Evolutionary conservation across 1,140 invertebrate species (phyloP), one percentile per base, ranked within the genome.

Genomic region (Cherax destructor): DNA sequence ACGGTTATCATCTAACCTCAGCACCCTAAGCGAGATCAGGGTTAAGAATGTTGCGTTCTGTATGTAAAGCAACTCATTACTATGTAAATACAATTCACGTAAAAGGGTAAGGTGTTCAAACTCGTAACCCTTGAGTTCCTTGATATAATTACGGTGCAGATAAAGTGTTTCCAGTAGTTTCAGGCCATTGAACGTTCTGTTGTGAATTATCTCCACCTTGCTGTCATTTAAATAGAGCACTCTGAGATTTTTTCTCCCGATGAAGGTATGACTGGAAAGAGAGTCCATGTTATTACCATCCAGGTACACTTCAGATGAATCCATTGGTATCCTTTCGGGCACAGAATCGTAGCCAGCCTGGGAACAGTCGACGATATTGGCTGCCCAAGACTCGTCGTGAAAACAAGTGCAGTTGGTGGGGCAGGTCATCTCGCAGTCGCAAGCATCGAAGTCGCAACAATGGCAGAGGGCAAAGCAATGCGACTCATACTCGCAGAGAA

Each of bases 341-440:
- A 98, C 95, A 91, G 96, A 96, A 1, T 96, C 95, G 94, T 98
- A 97, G 81, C 96, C 96, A 52, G 96, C 96, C 77, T 95, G 95
- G 11, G 97, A 97, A 94, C 98, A 99, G 94, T 98, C 98, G 5
- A 99, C 98, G 56, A 98, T 97, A 94, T 99, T 99, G 13, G 97
- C 97, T 13, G 97, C 97, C 97, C 98, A 98, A 21, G 97, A 97
- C 94, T 98, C 97, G 94, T 98, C 98, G 94, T 98, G 97, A 95
- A 98, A 98, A 94, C 98, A 99, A 56, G 97, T 97, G 94, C 98
- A 99, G 93, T 98, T 97, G 79, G 96, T 96, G 41, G 98, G 98
- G 94, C 98, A 99, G 41, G 97, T 98, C 98, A 99, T 98, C 95
- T 98, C 97, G 95, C 98, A 99, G 94, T 99, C 95, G 94, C 98